Conservation (phyloP, 2,113 vertebrate genomes). For the Scalopus aquaticus region DNA sequence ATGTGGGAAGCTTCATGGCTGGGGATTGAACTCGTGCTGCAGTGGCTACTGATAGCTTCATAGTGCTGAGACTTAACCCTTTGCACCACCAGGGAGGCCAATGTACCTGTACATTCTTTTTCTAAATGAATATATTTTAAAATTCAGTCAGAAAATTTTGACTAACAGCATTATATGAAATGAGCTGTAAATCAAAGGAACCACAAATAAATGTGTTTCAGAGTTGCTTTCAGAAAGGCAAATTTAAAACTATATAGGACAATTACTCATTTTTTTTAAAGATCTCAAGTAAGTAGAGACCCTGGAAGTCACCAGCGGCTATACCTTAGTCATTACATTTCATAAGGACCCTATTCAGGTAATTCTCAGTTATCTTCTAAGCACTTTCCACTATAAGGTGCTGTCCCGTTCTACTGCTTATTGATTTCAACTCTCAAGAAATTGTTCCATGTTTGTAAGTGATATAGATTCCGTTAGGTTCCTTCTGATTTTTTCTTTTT, state of each 20-base stretch:
- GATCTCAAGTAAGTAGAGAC: neutral
- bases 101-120: neutral
- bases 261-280: neutral
- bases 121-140: slow-evolving; percentile 8
- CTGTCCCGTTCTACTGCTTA: neutral
- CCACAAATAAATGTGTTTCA: neutral
- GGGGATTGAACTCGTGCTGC: no score
- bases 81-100: no score
- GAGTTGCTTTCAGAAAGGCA: neutral
- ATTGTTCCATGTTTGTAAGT: neutral
- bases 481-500: neutral
- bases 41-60: no score
- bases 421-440: neutral
- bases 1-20: no score
- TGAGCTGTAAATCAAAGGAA: neutral
- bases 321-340: neutral
- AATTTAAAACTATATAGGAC: neutral
- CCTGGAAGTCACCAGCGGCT: neutral
- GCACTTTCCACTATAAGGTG: neutral
- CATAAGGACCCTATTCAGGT: neutral
- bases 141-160: neutral
- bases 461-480: neutral
- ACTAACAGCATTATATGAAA: neutral
- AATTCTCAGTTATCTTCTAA: neutral
- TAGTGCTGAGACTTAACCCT: no score